Percentiles rank a stretch among this genome's conserved stretches.
Conservation (phyloP, 2,797 vertebrate species). For the Varecia variegata region DNA sequence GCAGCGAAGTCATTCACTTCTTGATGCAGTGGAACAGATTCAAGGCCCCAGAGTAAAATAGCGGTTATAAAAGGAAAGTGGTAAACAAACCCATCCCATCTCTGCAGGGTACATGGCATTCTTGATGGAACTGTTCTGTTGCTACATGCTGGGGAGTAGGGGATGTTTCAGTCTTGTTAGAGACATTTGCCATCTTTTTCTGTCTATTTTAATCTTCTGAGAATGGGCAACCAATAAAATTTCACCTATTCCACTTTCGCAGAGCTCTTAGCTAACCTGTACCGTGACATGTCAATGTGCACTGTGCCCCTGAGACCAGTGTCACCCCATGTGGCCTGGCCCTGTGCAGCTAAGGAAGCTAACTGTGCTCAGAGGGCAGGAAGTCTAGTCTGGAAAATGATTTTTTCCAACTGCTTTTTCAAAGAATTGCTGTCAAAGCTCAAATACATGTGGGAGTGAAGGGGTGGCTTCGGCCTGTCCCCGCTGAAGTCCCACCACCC, state of each 20-base stretch:
- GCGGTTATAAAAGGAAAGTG: neutral
- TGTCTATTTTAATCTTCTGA: neutral
- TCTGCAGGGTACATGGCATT: neutral
- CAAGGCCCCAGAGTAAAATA: neutral
- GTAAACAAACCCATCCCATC: neutral
- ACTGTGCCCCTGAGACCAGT: neutral
- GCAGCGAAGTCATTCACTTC: neutral
- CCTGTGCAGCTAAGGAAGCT: no score
- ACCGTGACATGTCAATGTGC: no score
- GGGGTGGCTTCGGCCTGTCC: no score
- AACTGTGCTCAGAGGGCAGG: neutral
- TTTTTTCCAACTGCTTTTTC: neutral
- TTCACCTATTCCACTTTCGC: neutral
- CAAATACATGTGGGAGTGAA: neutral
- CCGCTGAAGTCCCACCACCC: neutral
- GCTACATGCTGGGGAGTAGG: neutral
- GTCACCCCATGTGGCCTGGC: accelerated
- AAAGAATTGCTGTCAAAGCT: neutral
- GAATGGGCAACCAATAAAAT: neutral
- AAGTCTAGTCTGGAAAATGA: neutral
- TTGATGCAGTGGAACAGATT: neutral
- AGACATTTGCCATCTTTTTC: neutral
- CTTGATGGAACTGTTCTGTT: neutral
- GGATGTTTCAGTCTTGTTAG: neutral
- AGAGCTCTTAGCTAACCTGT: neutral